These are phyloP conservation scores for Grallaria varia DNA, from an alignment of 2,113 vertebrate genomes.

Conservation along the genomic window DNA sequence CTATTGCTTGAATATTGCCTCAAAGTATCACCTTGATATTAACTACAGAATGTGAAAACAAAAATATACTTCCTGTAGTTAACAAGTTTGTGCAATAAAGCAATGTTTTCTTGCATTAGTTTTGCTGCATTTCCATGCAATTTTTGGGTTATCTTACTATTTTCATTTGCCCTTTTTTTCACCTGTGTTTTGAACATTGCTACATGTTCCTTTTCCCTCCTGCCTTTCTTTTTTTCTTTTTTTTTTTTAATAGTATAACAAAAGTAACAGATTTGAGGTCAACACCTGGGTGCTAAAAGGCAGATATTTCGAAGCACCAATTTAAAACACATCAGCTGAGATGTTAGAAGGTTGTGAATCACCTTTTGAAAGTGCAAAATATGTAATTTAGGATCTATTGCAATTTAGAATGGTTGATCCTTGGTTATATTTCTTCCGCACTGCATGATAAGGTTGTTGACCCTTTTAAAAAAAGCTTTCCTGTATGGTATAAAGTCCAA, in stretches of 20 bases:
- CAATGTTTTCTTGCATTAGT: neutral
- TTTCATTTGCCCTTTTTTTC: neutral
- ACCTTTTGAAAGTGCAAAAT: neutral
- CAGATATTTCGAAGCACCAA: neutral
- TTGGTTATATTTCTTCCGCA: neutral
- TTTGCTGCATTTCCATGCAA: neutral
- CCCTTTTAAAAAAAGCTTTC: neutral
- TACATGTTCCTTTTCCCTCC: neutral
- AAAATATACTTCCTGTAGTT: neutral
- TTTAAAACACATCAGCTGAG: neutral
- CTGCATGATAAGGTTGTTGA: neutral
- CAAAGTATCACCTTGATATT: neutral
- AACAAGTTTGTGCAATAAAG: neutral
- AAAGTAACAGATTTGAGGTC: neutral
- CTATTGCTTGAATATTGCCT: neutral
- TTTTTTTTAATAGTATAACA: neutral
- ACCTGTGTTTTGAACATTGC: neutral
- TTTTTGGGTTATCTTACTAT: neutral
- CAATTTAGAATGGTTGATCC: neutral
- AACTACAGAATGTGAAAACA: neutral
- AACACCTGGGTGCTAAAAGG: neutral
- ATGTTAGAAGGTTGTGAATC: neutral
- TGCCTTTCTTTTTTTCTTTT: neutral
- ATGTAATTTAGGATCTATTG: neutral
- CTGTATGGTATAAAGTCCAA: neutral